These are phyloP conservation scores for Sclerurus mexicanus DNA, from an alignment of 2,113 vertebrate genomes.

Conservation along the genomic window DNA sequence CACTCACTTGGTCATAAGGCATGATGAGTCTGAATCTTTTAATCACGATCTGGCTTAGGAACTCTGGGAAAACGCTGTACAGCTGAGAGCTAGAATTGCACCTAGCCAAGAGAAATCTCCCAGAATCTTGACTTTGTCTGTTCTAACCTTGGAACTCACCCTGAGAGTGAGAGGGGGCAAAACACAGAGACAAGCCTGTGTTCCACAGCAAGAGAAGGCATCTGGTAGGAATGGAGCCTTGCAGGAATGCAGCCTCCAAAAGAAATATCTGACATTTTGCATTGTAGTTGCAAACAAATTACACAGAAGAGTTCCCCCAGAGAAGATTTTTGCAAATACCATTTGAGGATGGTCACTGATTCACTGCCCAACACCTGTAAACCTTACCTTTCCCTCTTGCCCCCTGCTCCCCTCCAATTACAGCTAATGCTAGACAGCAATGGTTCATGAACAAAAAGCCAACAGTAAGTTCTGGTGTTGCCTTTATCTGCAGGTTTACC, in stretches of 20 bases:
- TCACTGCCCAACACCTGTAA: neutral
- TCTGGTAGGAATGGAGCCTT: neutral
- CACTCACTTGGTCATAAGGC: neutral
- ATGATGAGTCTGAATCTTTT: neutral
- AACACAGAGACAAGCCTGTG: neutral
- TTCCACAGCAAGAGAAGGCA: neutral
- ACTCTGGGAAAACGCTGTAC: neutral
- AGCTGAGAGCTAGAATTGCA: neutral
- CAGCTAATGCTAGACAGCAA: neutral
- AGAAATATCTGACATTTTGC: neutral
- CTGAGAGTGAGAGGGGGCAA: neutral
- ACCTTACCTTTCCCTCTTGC: neutral
- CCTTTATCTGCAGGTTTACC: neutral
- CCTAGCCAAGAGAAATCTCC: neutral
- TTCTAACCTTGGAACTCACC: neutral
- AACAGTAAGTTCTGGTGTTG: neutral
- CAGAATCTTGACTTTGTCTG: neutral
- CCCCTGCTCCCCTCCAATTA: fast-evolving
- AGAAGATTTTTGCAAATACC: neutral
- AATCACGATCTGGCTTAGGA: neutral
- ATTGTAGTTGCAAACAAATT: neutral
- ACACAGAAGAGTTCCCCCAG: neutral
- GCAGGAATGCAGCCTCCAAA: neutral
- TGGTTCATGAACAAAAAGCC: neutral
- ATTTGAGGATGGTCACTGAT: neutral